Evolutionary conservation across 2,888 invertebrate species (phyloP).

Genomic region (Dasysyrphus tricinctus): DNA sequence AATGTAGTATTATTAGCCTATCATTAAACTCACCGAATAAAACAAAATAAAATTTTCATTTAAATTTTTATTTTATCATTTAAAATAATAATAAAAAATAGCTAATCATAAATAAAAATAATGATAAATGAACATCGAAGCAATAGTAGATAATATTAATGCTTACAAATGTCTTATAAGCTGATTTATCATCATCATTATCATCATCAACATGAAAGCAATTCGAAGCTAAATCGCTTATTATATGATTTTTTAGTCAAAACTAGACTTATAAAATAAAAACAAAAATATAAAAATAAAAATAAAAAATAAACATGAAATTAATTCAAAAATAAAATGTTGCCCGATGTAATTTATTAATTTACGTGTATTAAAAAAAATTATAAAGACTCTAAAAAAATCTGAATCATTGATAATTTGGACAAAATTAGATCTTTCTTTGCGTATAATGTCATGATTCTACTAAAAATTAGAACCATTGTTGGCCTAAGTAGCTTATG

Average conservation of each 20-base stretch:
- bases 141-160: conserved; percentile 74
- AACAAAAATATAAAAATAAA: conserved; percentile 41
- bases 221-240: conserved; percentile 39
- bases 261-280: conserved; percentile 31
- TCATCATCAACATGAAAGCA: conserved; percentile 50
- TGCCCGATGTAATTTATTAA: conserved; percentile 65
- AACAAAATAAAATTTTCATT: conserved; percentile 53
- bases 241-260: conserved; percentile 17
- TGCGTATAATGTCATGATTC: neutral
- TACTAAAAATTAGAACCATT: neutral
- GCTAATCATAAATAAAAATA: conserved; percentile 33
- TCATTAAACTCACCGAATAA: conserved; percentile 69
- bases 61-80: conserved; percentile 55
- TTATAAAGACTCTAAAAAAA: neutral
- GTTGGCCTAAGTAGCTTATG: neutral
- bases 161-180: conserved; percentile 49
- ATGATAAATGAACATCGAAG: conserved; percentile 66
- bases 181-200: conserved; percentile 36
- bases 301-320: conserved; percentile 17
- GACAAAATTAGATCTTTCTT: neutral
- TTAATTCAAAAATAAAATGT: conserved; percentile 50
- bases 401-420: conserved; percentile 5
- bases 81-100: conserved; percentile 52
- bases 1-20: conserved; percentile 64
- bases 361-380: conserved; percentile 33